phyloP scores from a whole-genome alignment of 2,797 vertebrate genomes.

The Eidolon dupreanum region DNA sequence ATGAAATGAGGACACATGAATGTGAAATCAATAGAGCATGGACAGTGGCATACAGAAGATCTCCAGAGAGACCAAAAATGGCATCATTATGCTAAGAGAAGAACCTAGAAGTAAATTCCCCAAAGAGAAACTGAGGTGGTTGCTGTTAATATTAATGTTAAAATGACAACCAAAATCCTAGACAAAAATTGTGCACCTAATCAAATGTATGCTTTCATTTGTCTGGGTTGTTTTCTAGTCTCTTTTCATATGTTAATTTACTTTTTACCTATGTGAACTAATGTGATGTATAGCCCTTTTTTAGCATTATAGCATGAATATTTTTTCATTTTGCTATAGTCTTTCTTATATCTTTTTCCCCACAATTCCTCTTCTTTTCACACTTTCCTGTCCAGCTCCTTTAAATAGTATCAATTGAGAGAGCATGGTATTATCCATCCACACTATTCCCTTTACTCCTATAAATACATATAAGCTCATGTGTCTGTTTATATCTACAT shows the following conservation, averaged over 20 bases:
- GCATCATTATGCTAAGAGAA: not conserved
- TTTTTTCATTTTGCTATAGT: not conserved
- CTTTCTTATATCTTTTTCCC: not conserved
- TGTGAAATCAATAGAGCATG: rapidly evolving
- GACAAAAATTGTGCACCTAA: not conserved
- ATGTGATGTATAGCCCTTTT: not conserved
- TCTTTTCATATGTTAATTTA: not conserved
- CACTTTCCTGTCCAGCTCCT: not conserved
- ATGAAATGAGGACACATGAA: not conserved
- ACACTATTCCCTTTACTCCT: rapidly evolving
- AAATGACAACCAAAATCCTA: not conserved
- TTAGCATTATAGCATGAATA: not conserved
- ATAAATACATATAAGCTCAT: not conserved
- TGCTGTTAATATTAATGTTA: not conserved
- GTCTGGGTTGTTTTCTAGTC: not conserved
- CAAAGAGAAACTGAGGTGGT: not conserved
- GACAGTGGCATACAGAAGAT: rapidly evolving
- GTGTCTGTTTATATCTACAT: not conserved
- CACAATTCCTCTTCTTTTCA: not conserved
- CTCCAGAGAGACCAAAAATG: not conserved
- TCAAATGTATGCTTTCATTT: not conserved
- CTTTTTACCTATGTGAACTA: not conserved
- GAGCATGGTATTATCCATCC: not conserved
- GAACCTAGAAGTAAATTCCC: no score
- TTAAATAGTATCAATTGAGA: not conserved